Conservation (phyloP, 2,888 invertebrate genomes). For the Sceliomorpha sp. region DNA sequence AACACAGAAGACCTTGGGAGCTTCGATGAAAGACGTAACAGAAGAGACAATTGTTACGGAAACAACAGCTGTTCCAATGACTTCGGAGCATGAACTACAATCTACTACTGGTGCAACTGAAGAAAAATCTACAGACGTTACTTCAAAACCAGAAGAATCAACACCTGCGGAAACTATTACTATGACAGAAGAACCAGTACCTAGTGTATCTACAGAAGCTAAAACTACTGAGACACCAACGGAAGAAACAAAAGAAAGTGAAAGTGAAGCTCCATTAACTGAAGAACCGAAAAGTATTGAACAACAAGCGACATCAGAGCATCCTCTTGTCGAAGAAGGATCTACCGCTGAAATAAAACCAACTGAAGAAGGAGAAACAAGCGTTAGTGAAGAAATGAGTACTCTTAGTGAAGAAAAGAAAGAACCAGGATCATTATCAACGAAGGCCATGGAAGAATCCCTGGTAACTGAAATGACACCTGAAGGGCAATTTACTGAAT, state of each 20-base stretch:
- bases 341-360: slow-evolving; percentile 27
- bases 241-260: slow-evolving; percentile 20
- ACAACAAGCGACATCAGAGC: slow-evolving; percentile 34
- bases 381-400: slow-evolving; percentile 39
- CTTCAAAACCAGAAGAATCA: slow-evolving; percentile 14
- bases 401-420: slow-evolving; percentile 42
- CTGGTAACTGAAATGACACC: slow-evolving; percentile 18
- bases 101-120: slow-evolving; percentile 9
- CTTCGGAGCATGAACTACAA: slow-evolving; percentile 15
- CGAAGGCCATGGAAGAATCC: slow-evolving; percentile 10
- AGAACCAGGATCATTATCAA: slow-evolving; percentile 30
- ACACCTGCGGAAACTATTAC: slow-evolving; percentile 20
- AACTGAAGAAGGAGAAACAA: slow-evolving; percentile 41
- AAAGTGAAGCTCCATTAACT: slow-evolving; percentile 36
- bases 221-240: slow-evolving; percentile 15
- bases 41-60: slow-evolving; percentile 14
- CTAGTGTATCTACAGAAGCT: slow-evolving; percentile 1
- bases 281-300: slow-evolving; percentile 40
- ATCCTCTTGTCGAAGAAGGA: slow-evolving; percentile 25
- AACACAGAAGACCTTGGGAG: neutral
- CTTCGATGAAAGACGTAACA: slow-evolving; percentile 7
- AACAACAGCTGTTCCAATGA: neutral
- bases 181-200: slow-evolving; percentile 17
- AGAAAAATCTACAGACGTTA: slow-evolving; percentile 16
- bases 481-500: slow-evolving; percentile 22